Base-by-base conservation (phyloP, 2,797 vertebrate genomes). In the Oreonectes daqikongensis region DNA sequence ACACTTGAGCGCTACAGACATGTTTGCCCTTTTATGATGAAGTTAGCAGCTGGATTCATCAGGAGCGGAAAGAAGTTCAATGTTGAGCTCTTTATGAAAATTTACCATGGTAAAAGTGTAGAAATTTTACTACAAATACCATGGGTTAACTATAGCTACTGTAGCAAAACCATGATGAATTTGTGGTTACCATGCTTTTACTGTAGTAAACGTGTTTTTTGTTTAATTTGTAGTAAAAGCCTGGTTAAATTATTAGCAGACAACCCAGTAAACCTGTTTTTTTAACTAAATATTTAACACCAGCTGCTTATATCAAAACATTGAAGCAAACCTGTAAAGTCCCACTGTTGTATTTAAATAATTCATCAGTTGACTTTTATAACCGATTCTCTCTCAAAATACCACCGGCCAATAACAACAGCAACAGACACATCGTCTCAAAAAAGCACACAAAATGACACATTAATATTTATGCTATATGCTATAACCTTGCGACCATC, bases 381-480 rank as follows among this genome's bases (percentile, higher is more conserved):
- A 9, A 15, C 5, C 42, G 10, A 17, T 42, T 61, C 18, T 4
- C 12, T 44, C 50, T 38, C 20, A 53, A 55, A 72, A 72, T 48
- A 53, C 48, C 28, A 61, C 55, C 15, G n/a, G 52, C 35, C 28
- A 65, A 68, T 55, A 61, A 61, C 59, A 68, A 77, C 69, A 42
- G 61, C 63, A 72, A 57, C 30, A 12, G 30, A 61, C 28, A 69
- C 57, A 20, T 40, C 11, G 9, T 57, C 52, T 28, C 32, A 44
- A 24, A 44, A 20, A 65, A 40, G 26, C 48, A 57, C 59, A 74
- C 55, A 48, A 64, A 81, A 81, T 12, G 18, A 46, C 46, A 57
- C 64, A 81, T 81, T 73, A 78, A 81, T 78, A 78, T 77, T 78
- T 81, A 73, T 81, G 3, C 26, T 6, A n/a, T n/a, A n/a, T n/a